phyloP scores from a whole-genome alignment of 1,140 invertebrate species.

The Anastatus disparis region DNA sequence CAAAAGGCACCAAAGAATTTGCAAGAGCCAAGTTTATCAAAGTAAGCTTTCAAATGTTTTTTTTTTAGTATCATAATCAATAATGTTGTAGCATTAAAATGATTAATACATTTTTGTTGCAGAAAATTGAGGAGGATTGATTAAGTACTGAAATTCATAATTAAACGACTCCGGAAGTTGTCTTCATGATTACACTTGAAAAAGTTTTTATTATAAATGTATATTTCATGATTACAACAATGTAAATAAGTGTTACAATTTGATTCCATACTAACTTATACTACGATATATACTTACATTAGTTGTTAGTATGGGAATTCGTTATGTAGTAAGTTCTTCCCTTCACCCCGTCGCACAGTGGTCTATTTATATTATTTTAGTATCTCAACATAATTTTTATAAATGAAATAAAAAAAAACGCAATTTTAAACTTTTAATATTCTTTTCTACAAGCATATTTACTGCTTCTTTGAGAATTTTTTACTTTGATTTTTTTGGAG shows the following conservation, averaged over 20 bases:
- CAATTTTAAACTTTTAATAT: too few relatives aligned
- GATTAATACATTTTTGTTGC: constrained; percentile 1
- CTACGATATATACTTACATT: background rate
- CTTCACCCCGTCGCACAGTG: too few relatives aligned
- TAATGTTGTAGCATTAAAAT: background rate
- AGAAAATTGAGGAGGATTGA: constrained; percentile 38
- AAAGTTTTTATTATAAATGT: background rate
- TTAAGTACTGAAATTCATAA: background rate
- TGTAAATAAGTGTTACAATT: constrained; percentile 32
- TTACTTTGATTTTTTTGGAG: too few relatives aligned
- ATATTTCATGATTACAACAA: background rate
- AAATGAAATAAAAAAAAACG: too few relatives aligned
- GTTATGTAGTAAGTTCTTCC: too few relatives aligned
- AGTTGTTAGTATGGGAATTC: constrained; percentile 14
- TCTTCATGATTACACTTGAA: background rate
- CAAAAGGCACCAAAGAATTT: constrained; percentile 50
- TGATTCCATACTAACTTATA: background rate
- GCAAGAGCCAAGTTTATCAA: constrained; percentile 50
- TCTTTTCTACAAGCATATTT: too few relatives aligned
- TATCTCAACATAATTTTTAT: too few relatives aligned
- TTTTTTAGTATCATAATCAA: too few relatives aligned
- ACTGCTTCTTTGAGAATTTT: too few relatives aligned
- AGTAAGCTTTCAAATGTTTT: constrained; percentile 42
- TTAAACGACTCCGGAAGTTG: constrained; percentile 15
- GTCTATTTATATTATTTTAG: too few relatives aligned